phyloP scores from a whole-genome alignment of 2,797 vertebrate species.

The Platyrinchus mystaceus region DNA sequence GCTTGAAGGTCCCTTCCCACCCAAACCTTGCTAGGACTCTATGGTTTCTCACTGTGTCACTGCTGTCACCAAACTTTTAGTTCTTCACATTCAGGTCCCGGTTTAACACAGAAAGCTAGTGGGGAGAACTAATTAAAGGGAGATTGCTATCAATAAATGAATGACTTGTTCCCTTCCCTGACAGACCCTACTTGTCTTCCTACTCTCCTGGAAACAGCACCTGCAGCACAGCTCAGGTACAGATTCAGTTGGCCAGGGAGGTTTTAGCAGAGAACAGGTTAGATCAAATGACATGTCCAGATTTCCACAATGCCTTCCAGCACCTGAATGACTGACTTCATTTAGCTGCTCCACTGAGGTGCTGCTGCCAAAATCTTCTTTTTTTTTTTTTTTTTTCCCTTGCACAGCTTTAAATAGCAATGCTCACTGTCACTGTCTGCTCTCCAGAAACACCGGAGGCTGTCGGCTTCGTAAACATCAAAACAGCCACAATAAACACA shows the following conservation, averaged over 20 bases:
- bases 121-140: background rate
- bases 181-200: background rate
- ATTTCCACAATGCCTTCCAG: background rate
- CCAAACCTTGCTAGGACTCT: background rate
- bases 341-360: background rate
- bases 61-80: background rate
- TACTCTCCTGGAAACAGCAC: background rate
- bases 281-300: background rate
- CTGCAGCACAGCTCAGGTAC: background rate
- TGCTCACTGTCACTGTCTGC: fast-evolving
- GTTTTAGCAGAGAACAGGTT: background rate
- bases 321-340: background rate
- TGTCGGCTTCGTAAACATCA: background rate
- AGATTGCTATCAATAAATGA: background rate
- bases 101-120: background rate
- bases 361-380: background rate
- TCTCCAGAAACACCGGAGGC: background rate
- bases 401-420: background rate
- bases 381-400: background rate
- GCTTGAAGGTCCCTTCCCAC: background rate
- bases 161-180: background rate
- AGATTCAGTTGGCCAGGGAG: background rate
- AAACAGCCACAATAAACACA: background rate
- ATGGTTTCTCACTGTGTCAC: background rate
- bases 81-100: background rate